A percentile compares a stretch with the other conserved stretches of the same genome.
Conservation (phyloP, 2,113 vertebrate species). For the Petaurus breviceps region DNA sequence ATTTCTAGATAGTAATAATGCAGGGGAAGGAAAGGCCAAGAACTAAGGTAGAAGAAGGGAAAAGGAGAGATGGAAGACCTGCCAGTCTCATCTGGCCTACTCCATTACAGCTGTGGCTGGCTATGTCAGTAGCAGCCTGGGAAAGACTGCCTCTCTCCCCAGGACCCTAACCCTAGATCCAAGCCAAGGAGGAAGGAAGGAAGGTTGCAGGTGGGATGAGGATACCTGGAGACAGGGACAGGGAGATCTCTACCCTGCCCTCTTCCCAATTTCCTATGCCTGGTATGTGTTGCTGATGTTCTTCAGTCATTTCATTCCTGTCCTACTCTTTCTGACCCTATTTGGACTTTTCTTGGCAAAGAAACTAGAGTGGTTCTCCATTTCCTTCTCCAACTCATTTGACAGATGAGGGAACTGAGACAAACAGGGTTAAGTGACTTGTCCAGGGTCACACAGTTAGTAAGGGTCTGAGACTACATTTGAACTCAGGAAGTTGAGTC, state of each 20-base stretch:
- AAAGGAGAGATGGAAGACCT: not conserved
- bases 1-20: not conserved
- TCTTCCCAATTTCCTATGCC: no score
- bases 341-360: no score
- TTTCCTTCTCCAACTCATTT: no score
- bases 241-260: not conserved
- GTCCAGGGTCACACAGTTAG: no score
- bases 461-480: no score
- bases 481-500: no score
- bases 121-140: not conserved
- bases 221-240: not conserved
- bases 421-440: no score
- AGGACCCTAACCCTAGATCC: not conserved
- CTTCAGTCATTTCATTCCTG: no score
- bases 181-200: not conserved
- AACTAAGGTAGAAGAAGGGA: not conserved
- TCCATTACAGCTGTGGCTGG: not conserved
- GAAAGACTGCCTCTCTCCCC: not conserved
- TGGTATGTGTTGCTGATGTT: no score
- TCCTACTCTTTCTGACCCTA: no score
- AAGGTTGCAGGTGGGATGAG: not conserved
- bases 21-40: not conserved
- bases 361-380: no score
- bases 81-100: not conserved
- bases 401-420: no score